Base-by-base conservation (phyloP, 2,888 invertebrate species). In the Ophion slaviceki region DNA sequence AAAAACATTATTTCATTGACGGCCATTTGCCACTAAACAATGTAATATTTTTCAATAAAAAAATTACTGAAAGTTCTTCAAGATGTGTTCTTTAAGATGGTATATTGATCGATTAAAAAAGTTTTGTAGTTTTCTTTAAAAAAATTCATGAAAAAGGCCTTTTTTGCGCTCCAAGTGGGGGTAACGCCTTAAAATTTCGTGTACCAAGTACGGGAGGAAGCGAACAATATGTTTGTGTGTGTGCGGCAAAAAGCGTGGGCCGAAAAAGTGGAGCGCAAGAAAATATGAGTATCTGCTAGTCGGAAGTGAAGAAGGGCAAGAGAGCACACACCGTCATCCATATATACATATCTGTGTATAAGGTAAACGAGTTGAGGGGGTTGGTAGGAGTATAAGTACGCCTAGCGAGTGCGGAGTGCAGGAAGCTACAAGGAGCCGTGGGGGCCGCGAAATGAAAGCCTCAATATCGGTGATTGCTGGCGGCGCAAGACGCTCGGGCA, bases 391-490 rank as follows among this genome's bases (percentile, higher is more conserved):
- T 62, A 61, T 70, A 32, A 70, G 78, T 79, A 82, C 81, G 86
- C 76, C 86, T 68, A 84, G 81, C 67, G 80, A 87, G 84, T 84
- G 86, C 85, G 80, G 82, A 86, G 85, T 85, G 87, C 84, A 88
- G 86, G 88, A 87, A 86, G 87, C 84, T 88, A 83, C 82, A 74
- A 87, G 85, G 85, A 85, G 85, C 72, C 75, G 68, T 40, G 40
- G 40, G 40, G 91, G 91, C 91, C 91, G 93, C 91, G 93, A 93
- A 93, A 94, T 93, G 93, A 94, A 93, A 93, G 91, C 92, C 92
- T 93, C 93, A 93, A 93, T 93, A 93, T 93, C 92, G 93, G 93
- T 93, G 93, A 93, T 93, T 93, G 93, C 93, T 91, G 90, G 86
- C 91, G 92, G 91, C 83, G 83, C 93, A 92, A 93, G 93, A 93